These are phyloP conservation scores for Hyposoter dolosus DNA, from an alignment of 2,888 invertebrate genomes.

Conservation along the genomic window DNA sequence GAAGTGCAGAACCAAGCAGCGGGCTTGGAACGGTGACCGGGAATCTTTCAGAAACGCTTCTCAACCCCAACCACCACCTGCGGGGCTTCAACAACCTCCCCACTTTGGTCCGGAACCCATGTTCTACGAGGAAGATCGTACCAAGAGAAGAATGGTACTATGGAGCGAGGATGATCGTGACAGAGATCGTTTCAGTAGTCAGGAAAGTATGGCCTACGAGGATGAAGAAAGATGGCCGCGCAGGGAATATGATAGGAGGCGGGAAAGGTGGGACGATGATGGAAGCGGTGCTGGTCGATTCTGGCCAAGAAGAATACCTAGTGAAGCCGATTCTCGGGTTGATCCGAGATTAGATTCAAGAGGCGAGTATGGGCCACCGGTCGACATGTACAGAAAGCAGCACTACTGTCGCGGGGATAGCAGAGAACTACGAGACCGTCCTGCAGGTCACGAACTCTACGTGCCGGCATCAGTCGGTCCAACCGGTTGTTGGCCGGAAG, in stretches of 20 bases:
- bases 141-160: slow-evolving; percentile 80
- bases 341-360: slow-evolving; percentile 55
- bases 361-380: slow-evolving; percentile 60
- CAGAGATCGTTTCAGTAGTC: slow-evolving; percentile 83
- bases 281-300: slow-evolving; percentile 83
- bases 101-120: slow-evolving; percentile 66
- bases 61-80: slow-evolving; percentile 36
- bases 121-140: slow-evolving; percentile 82
- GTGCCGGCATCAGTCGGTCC: slow-evolving; percentile 72
- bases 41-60: slow-evolving; percentile 65
- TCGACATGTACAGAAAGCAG: slow-evolving; percentile 73
- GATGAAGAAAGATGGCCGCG: slow-evolving; percentile 84
- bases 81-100: slow-evolving; percentile 37
- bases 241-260: slow-evolving; percentile 80
- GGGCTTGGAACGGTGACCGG: slow-evolving; percentile 78
- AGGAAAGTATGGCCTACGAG: slow-evolving; percentile 84
- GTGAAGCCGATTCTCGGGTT: slow-evolving; percentile 46
- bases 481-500: slow-evolving; percentile 72
- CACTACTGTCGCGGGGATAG: slow-evolving; percentile 79
- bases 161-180: slow-evolving; percentile 84
- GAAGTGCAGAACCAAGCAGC: slow-evolving; percentile 79
- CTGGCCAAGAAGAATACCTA: slow-evolving; percentile 79
- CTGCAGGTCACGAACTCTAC: slow-evolving; percentile 74
- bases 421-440: slow-evolving; percentile 71
- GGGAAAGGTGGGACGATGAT: slow-evolving; percentile 51